Evolutionary conservation across 2,888 invertebrate species (phyloP), one percentile per base, ranked within the genome.

Genomic region (Ophion ellenae): DNA sequence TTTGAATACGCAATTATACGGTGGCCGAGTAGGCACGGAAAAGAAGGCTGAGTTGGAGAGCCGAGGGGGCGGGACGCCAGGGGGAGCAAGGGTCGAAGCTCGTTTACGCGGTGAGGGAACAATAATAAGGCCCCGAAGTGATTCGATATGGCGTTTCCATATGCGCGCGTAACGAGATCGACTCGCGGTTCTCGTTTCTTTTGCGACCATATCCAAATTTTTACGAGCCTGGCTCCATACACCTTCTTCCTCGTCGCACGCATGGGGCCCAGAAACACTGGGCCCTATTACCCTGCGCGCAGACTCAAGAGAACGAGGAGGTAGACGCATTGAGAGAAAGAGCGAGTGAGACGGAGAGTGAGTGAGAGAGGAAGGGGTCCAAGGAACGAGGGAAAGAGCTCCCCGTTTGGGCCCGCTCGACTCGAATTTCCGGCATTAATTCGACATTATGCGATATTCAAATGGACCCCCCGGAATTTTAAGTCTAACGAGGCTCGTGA

Each of bases 361-460:
- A 79, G 53, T 70, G 63, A 76, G 63, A 69, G 45, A 71, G 24
- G 79, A 40, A 76, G 74, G 66, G 82, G 57, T 71, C 40, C 40
- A 40, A 7, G 40, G 40, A 9, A 40, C 66, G 14, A 45, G 81
- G 83, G 83, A 87, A 87, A 85, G 84, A 78, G 88, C 76, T 71
- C 53, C 70, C 63, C 70, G 86, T 86, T 82, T 85, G 89, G 86
- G 86, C 89, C 86, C 83, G 59, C 83, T 89, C 91, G 91, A 92
- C 90, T 93, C 92, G 92, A 92, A 93, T 93, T 93, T 93, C 93
- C 92, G 93, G 91, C 92, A 93, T 93, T 93, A 93, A 93, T 92
- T 93, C 91, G 92, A 91, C 92, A 93, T 93, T 93, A 93, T 93
- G 91, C 92, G 92, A 93, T 93, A 93, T 94, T 94, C 93, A 94